These are phyloP conservation scores for Oreotrochilus melanogaster DNA, from an alignment of 2,113 vertebrate genomes.

Conservation along the genomic window DNA sequence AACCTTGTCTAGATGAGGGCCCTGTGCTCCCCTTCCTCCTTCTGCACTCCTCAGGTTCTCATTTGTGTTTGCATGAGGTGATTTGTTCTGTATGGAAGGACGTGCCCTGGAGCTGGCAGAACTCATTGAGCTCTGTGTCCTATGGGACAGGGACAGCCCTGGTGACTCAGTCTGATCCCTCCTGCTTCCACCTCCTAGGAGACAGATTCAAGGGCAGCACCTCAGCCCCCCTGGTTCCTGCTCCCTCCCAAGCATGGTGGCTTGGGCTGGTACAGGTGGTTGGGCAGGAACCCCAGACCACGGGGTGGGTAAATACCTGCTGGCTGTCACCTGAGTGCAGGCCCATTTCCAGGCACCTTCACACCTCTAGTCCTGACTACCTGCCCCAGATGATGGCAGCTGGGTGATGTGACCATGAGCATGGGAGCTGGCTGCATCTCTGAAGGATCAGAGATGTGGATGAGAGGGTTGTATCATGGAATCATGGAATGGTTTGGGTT, in stretches of 20 bases:
- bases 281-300: accelerated
- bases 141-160: accelerated
- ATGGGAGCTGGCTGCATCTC: accelerated
- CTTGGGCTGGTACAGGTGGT: neutral
- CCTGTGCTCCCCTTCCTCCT: neutral
- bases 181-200: neutral
- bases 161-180: neutral
- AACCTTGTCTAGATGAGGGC: neutral
- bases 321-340: neutral
- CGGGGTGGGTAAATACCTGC: neutral
- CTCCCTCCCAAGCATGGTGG: accelerated
- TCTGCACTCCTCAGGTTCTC: neutral
- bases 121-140: neutral
- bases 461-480: neutral
- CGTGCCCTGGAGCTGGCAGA: neutral
- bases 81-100: neutral
- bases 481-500: too few species aligned
- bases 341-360: neutral
- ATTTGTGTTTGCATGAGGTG: neutral
- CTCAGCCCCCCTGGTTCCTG: neutral
- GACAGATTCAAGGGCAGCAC: accelerated
- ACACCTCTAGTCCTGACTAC: neutral
- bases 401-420: accelerated
- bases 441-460: neutral
- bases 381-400: accelerated